Conservation (phyloP, 2,888 invertebrate genomes). For the Trimorus sp. region DNA sequence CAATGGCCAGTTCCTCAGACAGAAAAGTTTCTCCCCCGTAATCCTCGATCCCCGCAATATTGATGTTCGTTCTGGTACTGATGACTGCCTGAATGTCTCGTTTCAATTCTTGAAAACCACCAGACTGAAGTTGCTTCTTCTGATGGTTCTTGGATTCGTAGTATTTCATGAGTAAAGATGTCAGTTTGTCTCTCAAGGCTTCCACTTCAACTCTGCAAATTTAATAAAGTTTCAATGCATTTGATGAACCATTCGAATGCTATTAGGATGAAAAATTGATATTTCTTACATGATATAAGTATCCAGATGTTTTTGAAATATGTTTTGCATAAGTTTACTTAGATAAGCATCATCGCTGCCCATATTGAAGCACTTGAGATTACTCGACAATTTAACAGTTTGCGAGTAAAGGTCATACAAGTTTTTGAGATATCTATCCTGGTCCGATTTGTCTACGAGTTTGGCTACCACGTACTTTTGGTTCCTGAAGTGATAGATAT, state of each 20-base stretch:
- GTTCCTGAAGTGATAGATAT: conserved; percentile 95
- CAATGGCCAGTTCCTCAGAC: conserved; percentile 96
- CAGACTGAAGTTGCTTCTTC: conserved; percentile 94
- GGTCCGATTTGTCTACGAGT: conserved; percentile 90
- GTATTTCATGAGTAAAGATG: conserved; percentile 89
- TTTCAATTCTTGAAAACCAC: conserved; percentile 96
- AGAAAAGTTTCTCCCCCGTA: conserved; percentile 98
- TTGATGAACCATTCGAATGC: neutral
- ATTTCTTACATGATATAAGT: conserved; percentile 87
- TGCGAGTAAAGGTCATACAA: conserved; percentile 95
- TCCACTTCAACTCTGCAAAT: conserved; percentile 87
- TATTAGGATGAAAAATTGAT: neutral
- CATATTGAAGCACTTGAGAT: conserved; percentile 88
- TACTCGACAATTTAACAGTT: conserved; percentile 88
- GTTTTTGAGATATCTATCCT: conserved; percentile 93
- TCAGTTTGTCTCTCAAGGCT: conserved; percentile 90
- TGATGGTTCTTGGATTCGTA: conserved; percentile 97
- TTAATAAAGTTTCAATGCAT: neutral
- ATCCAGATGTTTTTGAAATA: conserved; percentile 90
- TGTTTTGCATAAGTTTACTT: conserved; percentile 89
- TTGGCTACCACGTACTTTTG: conserved; percentile 93
- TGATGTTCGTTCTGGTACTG: conserved; percentile 94
- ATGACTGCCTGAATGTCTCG: conserved; percentile 97
- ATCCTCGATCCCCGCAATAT: conserved; percentile 96
- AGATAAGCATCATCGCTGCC: conserved; percentile 91